These are phyloP conservation scores for Drosophila gaucha DNA, from an alignment of 2,888 invertebrate genomes.

Conservation along the genomic window DNA sequence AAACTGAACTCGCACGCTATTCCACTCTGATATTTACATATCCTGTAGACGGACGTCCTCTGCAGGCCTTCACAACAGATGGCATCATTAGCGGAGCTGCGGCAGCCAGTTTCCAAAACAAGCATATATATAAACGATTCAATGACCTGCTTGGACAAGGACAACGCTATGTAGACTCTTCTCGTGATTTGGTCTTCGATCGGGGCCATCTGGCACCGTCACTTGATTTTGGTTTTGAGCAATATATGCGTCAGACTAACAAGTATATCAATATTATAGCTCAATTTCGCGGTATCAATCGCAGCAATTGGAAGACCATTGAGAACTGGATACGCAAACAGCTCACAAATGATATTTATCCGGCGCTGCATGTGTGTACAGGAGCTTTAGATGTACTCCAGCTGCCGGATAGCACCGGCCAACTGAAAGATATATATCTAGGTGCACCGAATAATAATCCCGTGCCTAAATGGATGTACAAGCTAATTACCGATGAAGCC, in stretches of 20 bases:
- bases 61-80: slow-evolving; percentile 38
- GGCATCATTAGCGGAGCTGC: slow-evolving; percentile 28
- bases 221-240: slow-evolving; percentile 85
- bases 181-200: slow-evolving; percentile 63
- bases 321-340: slow-evolving; percentile 82
- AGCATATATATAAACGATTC: slow-evolving; percentile 44
- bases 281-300: slow-evolving; percentile 86
- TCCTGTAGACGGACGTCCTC: slow-evolving; percentile 15
- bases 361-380: slow-evolving; percentile 37
- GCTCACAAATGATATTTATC: background rate
- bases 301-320: slow-evolving; percentile 86
- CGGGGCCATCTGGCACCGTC: slow-evolving; percentile 86
- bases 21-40: background rate
- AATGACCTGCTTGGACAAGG: slow-evolving; percentile 22
- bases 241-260: slow-evolving; percentile 85
- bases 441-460: slow-evolving; percentile 14
- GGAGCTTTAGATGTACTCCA: slow-evolving; percentile 42
- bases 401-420: slow-evolving; percentile 1
- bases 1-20: too few relatives aligned
- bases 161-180: slow-evolving; percentile 26
- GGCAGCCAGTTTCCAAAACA: slow-evolving; percentile 35
- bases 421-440: slow-evolving; percentile 30
- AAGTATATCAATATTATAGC: slow-evolving; percentile 85
- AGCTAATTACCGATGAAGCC: slow-evolving; percentile 31
- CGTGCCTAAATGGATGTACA: slow-evolving; percentile 56